Conservation (phyloP, 2,797 vertebrate genomes). For the Chaetophractus vellerosus region DNA sequence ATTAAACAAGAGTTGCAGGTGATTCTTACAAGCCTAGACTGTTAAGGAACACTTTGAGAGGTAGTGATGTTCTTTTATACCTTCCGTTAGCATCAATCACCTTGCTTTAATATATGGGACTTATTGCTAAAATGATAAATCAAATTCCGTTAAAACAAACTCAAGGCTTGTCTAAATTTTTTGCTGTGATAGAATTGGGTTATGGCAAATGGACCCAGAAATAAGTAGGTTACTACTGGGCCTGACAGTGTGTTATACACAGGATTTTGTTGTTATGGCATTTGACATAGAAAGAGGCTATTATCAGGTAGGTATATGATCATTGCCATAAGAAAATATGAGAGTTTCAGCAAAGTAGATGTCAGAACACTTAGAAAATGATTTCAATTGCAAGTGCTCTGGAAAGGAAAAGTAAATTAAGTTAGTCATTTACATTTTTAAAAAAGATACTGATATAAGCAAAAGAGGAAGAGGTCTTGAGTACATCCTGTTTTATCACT, state of each 20-base stretch:
- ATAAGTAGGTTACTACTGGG: background rate
- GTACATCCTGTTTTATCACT: background rate
- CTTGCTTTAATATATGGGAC: background rate
- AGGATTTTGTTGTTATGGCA: background rate
- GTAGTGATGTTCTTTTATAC: background rate
- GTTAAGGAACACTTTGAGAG: slow-evolving; percentile 41
- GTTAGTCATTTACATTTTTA: background rate
- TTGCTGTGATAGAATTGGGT: slow-evolving; percentile 26
- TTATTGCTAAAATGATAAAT: slow-evolving; percentile 1
- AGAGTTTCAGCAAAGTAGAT: slow-evolving; percentile 20
- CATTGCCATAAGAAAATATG: slow-evolving; percentile 37
- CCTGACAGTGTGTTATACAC: background rate
- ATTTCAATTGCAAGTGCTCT: background rate
- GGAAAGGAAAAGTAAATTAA: slow-evolving; percentile 53
- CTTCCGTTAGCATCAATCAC: background rate
- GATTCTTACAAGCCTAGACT: slow-evolving; percentile 12
- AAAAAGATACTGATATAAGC: background rate
- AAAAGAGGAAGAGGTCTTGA: slow-evolving; percentile 17
- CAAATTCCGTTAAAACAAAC: slow-evolving; percentile 25
- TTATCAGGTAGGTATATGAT: background rate
- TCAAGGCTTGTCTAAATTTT: slow-evolving; percentile 26
- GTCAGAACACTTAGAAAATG: slow-evolving; percentile 39
- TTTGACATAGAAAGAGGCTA: background rate
- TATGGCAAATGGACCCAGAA: background rate
- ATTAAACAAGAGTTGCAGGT: slow-evolving; percentile 34